These are phyloP conservation scores for Lacerta bilineata DNA, from an alignment of 2,797 vertebrate genomes.

Conservation along the genomic window DNA sequence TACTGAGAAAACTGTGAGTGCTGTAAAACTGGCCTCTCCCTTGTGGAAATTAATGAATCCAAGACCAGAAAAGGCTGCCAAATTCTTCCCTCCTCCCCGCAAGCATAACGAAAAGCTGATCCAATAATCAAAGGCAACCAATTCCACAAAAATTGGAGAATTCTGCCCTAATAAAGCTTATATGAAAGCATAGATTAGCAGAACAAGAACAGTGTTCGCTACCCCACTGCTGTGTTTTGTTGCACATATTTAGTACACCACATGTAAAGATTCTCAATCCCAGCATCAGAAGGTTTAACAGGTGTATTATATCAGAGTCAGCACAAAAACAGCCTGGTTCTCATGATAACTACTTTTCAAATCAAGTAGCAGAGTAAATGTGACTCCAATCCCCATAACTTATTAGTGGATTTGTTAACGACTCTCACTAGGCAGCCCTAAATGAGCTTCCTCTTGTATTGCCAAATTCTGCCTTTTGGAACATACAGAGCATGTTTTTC, in stretches of 20 bases:
- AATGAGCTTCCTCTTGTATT: conserved; percentile 27
- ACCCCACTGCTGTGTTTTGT: neutral
- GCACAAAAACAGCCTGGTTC: conserved; percentile 25
- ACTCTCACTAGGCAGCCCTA: conserved; percentile 18
- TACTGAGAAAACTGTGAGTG: neutral
- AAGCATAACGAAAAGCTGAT: neutral
- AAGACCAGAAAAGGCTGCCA: neutral
- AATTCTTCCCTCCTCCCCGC: neutral
- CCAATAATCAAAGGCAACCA: neutral
- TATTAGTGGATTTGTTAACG: conserved; percentile 35
- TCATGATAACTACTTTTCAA: conserved; percentile 37
- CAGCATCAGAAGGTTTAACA: conserved; percentile 7
- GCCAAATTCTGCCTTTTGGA: conserved; percentile 34
- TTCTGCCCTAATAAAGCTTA: neutral
- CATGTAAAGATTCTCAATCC: neutral
- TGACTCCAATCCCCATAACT: conserved; percentile 28
- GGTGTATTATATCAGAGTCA: conserved; percentile 31
- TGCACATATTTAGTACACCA: neutral
- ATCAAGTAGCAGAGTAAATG: conserved; percentile 36
- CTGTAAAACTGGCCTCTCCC: neutral
- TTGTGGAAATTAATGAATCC: neutral
- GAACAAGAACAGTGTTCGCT: neutral
- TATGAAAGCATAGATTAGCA: neutral
- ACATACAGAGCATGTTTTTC: conserved; percentile 27
- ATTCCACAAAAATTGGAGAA: neutral